Evolutionary conservation across 1,140 invertebrate species (phyloP).

Genomic region (Dreissena polymorpha): DNA sequence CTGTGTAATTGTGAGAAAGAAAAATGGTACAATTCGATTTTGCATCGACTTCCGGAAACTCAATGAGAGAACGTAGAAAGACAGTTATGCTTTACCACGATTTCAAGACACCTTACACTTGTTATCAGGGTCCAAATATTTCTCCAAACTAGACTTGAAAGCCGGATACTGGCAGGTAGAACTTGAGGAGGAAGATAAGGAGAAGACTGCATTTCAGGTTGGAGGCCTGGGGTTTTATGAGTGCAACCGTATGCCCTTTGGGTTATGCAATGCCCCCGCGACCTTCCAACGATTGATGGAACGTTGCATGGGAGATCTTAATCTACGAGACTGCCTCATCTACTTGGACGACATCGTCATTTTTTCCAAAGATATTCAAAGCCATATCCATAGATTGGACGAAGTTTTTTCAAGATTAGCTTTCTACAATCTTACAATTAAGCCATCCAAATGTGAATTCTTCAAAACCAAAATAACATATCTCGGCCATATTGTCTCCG

Average conservation of each 20-base stretch:
- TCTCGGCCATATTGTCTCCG: slow-evolving; percentile 21
- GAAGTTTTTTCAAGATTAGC: slow-evolving; percentile 25
- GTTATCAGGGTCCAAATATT: slow-evolving; percentile 37
- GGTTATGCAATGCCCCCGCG: slow-evolving; percentile 76
- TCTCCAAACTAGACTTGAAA: slow-evolving; percentile 48
- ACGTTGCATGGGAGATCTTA: slow-evolving; percentile 52
- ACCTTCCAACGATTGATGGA: slow-evolving; percentile 76
- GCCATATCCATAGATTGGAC: neutral
- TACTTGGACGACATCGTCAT: slow-evolving; percentile 55
- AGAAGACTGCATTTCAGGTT: slow-evolving; percentile 20
- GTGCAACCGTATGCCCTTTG: slow-evolving; percentile 78
- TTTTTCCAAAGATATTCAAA: slow-evolving; percentile 15
- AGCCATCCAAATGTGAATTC: slow-evolving; percentile 38
- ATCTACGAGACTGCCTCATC: slow-evolving; percentile 14
- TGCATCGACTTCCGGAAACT: too few relatives aligned
- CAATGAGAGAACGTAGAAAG: neutral
- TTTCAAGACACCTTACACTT: slow-evolving; percentile 29
- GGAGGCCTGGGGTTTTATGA: slow-evolving; percentile 58
- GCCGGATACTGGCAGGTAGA: slow-evolving; percentile 51
- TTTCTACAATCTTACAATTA: slow-evolving; percentile 19
- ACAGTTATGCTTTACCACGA: slow-evolving; percentile 23
- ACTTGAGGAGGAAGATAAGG: slow-evolving; percentile 1
- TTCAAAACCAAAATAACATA: slow-evolving; percentile 24
- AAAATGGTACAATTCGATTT: neutral
- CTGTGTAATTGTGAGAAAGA: slow-evolving; percentile 13